These are phyloP conservation scores for Denticeps clupeoides DNA, from an alignment of 2,797 vertebrate species.

Conservation along the genomic window DNA sequence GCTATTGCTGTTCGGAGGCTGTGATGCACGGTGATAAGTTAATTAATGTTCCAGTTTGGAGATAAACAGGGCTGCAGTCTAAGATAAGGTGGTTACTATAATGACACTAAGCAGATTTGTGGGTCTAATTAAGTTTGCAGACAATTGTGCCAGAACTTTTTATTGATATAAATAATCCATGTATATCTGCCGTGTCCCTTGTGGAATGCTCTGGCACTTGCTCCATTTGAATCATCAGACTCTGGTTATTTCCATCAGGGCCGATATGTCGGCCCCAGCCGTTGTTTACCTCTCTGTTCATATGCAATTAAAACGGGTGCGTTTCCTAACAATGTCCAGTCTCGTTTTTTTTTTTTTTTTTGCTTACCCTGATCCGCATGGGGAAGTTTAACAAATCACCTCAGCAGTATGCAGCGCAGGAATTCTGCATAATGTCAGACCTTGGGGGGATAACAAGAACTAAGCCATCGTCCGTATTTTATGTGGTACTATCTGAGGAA, in stretches of 20 bases:
- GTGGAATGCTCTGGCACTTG: not conserved
- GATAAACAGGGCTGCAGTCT: conserved; percentile 27
- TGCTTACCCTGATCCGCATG: not conserved
- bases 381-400: conserved; percentile 12
- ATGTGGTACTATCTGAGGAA: conserved; percentile 4
- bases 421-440: conserved; percentile 13
- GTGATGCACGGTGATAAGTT: conserved; percentile 30
- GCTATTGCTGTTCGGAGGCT: conserved; percentile 17
- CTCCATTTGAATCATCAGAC: not conserved
- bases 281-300: not conserved
- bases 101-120: conserved; percentile 21
- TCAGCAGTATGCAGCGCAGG: conserved; percentile 12
- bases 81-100: conserved; percentile 28
- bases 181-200: not conserved
- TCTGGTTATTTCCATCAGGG: not conserved
- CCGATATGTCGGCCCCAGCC: not conserved
- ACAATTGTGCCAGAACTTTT: not conserved
- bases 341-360: not conserved
- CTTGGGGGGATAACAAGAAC: conserved; percentile 21
- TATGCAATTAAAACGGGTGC: not conserved
- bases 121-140: conserved; percentile 9
- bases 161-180: conserved; percentile 9
- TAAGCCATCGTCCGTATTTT: conserved; percentile 4
- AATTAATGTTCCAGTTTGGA: conserved; percentile 28
- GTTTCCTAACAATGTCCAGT: not conserved